Evolutionary conservation across 2,888 invertebrate species (phyloP), one percentile per base, ranked within the genome.

Genomic region (Slavum lentiscoides): DNA sequence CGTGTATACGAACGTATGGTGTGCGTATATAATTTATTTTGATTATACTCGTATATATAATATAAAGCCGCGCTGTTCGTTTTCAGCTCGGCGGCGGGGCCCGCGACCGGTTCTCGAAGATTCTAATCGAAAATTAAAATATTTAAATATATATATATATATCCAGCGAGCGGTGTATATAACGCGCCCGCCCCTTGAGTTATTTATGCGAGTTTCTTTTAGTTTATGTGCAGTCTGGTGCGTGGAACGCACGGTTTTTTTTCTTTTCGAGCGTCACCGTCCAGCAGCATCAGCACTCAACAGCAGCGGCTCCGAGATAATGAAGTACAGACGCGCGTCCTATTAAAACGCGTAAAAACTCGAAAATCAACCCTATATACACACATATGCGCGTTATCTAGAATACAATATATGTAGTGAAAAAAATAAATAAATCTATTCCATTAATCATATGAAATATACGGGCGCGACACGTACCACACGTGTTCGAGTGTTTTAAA

Each of bases 81-180:
- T 49, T 49, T 39, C 30, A 30, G 1, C 39, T 43, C 43, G 6
- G n/a, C 7, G 21, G 21, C 43, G 15, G n/a, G 53, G 64, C 74
- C 53, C 43, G 15, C n/a, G 53, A 74, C 74, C 53, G 53, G 66
- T 74, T 74, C 21, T 58, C 8, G n/a, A 23, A 74, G 66, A 75
- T 75, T 67, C 21, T 75, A 67, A 75, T 75, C 75, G 58, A 67
- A 75, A 75, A 67, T 75, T 67, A 30, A 58, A 75, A 75, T 67
- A 53, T 23, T 49, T 49, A 49, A 49, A n/a, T 53, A 55, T 53
- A 30, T 53, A 70, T 11, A 43, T 9, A 43, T n/a, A 43, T 30
- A 30, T 30, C 30, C 2, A 30, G 30, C 17, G 17, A 30, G 1
- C 39, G 30, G 70, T 8, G 39, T 58, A 39, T 19, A 43, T 13